phyloP scores from a whole-genome alignment of 2,888 invertebrate species.

The Molorchus minor region DNA sequence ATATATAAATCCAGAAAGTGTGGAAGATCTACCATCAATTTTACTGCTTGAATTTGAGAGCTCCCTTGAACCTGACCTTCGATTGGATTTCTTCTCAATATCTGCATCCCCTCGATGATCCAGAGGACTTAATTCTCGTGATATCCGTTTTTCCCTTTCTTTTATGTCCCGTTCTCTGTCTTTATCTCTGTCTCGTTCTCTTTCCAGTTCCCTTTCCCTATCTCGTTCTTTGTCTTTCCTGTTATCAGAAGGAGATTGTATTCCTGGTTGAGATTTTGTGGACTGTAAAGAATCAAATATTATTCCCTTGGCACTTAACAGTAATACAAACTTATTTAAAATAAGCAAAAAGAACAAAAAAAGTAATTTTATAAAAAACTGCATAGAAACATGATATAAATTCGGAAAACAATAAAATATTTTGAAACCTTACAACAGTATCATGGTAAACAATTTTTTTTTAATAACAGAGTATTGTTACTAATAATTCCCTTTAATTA shows the following conservation, averaged over 20 bases:
- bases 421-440: no score
- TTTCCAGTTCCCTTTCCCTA: conserved; percentile 23
- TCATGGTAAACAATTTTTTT: no score
- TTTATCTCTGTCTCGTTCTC: conserved; percentile 24
- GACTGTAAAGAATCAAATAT: conserved; percentile 45
- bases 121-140: conserved; percentile 63
- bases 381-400: conserved; percentile 28
- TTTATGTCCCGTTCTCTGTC: conserved; percentile 45
- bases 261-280: conserved; percentile 51
- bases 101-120: conserved; percentile 63
- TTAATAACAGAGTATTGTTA: no score
- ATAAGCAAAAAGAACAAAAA: no score
- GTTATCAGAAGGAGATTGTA: conserved; percentile 59
- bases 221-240: conserved; percentile 61
- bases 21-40: conserved; percentile 56
- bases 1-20: conserved; percentile 67
- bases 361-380: no score
- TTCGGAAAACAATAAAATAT: no score
- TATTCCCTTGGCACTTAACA: no score
- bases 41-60: conserved; percentile 55
- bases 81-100: conserved; percentile 56
- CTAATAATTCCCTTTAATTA: no score
- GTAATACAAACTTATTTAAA: no score
- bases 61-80: conserved; percentile 51
- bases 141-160: conserved; percentile 57